Base-by-base conservation (phyloP, 2,888 invertebrate genomes). In the Pheosia tremula region DNA sequence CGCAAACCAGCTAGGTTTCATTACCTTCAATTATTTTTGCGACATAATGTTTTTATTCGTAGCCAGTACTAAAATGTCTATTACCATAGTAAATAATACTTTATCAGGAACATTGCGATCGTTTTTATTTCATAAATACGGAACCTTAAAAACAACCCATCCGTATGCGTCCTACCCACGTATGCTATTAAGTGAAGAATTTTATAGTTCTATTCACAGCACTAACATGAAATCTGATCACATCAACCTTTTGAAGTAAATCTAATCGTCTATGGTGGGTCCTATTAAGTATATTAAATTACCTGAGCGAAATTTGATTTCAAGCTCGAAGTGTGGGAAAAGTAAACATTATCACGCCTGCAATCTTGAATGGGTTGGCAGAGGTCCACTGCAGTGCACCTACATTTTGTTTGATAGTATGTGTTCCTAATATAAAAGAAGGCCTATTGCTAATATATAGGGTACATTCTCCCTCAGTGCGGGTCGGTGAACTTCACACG, bases 141-240 rank as follows among this genome's bases (percentile, higher is more conserved):
- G 56, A 56, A 45, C 60, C 50, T 9, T 39, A 60, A 64, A 69
- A 74, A 10, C 6, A 1, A 11, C 79, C 82, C 77, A 43, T 45
- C 74, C 79, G 80, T 80, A 75, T 77, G 72, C 78, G 76, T 76
- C 70, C 85, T 74, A 72, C 91, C 90, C 88, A 90, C 90, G 83
- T 84, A 64, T 66, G 81, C 85, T 84, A 88, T 90, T 89, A 90
- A 87, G 82, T 84, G 79, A 77, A 81, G 79, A 82, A 79, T 83
- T 91, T 92, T 93, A 93, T 92, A 79, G 86, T 80, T 83, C 81
- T 87, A 89, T 90, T 90, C 88, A 88, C 84, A 78, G 77, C 66
- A 75, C 85, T 84, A 87, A 88, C 87, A 80, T 78, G 85, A 87
- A 79, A 85, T 83, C 70, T 79, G 80, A 84, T 79, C 78, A 78